Evolutionary conservation across 2,888 invertebrate genomes (phyloP).

Genomic region (Pheosia gnoma): DNA sequence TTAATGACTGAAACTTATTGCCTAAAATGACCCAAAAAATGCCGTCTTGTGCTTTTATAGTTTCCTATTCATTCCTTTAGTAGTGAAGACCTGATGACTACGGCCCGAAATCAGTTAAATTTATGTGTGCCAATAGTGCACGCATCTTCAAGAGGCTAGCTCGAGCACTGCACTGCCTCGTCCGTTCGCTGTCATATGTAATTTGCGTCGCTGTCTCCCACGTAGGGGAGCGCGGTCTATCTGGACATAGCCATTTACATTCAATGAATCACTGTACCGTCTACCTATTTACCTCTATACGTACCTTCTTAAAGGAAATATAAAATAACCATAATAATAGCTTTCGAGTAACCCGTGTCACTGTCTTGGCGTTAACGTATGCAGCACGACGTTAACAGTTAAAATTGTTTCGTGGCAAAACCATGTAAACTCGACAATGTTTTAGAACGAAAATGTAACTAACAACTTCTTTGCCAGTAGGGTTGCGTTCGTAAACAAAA

Average conservation of each 20-base stretch:
- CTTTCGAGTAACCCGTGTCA: not conserved
- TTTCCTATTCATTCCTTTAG: too few species aligned
- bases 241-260: too few species aligned
- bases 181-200: too few species aligned
- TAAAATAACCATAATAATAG: not conserved
- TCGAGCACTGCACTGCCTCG: too few species aligned
- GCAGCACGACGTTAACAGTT: conserved; percentile 1
- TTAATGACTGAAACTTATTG: not conserved
- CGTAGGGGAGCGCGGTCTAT: too few species aligned
- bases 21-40: not conserved
- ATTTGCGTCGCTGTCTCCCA: too few species aligned
- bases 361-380: not conserved
- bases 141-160: too few species aligned
- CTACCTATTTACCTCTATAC: not conserved
- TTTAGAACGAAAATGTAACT: conserved; percentile 1
- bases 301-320: not conserved
- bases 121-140: too few species aligned
- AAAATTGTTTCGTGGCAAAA: conserved; percentile 4
- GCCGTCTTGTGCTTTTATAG: not conserved
- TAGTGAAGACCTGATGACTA: too few species aligned
- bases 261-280: too few species aligned
- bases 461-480: not conserved
- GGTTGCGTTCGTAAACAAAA: not conserved
- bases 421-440: conserved; percentile 4
- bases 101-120: too few species aligned